Evolutionary conservation across 2,113 vertebrate species (phyloP).

Genomic region (Stigmatopora nigra): DNA sequence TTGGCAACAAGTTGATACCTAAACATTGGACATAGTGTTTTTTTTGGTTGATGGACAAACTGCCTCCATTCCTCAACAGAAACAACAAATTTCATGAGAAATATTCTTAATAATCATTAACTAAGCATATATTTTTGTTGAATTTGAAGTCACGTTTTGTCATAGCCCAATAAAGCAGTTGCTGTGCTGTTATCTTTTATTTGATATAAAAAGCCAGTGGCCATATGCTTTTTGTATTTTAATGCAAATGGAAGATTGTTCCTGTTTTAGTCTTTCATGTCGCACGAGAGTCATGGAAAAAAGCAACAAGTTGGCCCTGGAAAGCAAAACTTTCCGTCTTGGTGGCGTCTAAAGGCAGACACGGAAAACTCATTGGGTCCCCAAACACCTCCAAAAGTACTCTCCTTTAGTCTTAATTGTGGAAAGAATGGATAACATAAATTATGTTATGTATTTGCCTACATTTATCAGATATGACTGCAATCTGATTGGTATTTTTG

Average conservation of each 20-base stretch:
- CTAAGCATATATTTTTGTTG: neutral
- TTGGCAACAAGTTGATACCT: neutral
- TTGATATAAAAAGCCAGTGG: neutral
- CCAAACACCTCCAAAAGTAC: neutral
- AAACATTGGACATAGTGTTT: neutral
- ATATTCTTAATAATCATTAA: neutral
- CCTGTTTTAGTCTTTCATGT: slow-evolving; percentile 18
- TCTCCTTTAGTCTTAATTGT: slow-evolving; percentile 14
- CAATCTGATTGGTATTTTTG: neutral
- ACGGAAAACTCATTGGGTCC: slow-evolving; percentile 51
- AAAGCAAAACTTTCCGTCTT: slow-evolving; percentile 44
- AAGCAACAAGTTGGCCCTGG: slow-evolving; percentile 25
- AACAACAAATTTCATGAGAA: neutral
- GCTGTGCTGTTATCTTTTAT: neutral
- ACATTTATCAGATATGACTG: neutral
- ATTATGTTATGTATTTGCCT: neutral
- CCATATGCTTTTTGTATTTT: slow-evolving; percentile 2
- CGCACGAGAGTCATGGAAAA: slow-evolving; percentile 56
- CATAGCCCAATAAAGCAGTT: neutral
- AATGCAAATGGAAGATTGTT: slow-evolving; percentile 13
- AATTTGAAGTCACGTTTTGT: neutral
- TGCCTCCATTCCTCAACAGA: too few species aligned
- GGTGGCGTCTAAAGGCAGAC: slow-evolving; percentile 19
- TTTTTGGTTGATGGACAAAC: too few species aligned
- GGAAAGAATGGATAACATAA: slow-evolving; percentile 32